Base-by-base conservation (phyloP, 2,113 vertebrate genomes). In the Picathartes gymnocephalus region DNA sequence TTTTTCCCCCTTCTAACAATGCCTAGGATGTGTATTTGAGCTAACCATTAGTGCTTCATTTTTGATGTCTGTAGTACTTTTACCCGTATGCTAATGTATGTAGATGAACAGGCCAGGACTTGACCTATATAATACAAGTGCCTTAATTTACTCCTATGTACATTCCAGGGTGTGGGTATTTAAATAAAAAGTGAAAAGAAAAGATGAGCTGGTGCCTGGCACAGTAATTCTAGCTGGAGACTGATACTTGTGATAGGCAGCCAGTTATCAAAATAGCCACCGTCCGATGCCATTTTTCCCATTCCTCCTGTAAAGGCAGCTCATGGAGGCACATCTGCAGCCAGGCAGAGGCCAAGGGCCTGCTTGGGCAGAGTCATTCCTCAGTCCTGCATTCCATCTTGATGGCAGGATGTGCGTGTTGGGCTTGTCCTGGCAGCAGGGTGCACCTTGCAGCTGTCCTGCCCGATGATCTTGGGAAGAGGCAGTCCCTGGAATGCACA, bases 21-120 rank as follows among this genome's bases (percentile, higher is more conserved):
- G 66, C 77, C 11, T 58, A 70, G 76, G 74, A 77, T 7, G 1
- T 39, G 9, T 69, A 16, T 77, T 85, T 76, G 57, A 86, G 35
- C 31, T 61, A 80, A 39, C 58, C 30, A 50, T 72, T 80, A 80
- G 51, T 58, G 25, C 22, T 64, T 82, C 6, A 33, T 77, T 96
- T 95, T 88, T 94, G 66, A 69, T 94, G 92, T 58, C 35, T 92
- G 15, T 70, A 66, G 35, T 80, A 51, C 51, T 87, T 91, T 47
- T 61, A 82, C 70, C 40, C 95, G 54, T 82, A 71, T 93, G 68
- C 39, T 94, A 80, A 92, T 70, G 3, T 86, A 86, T 83, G 66
- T 58, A 95, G 76, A 93, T 86, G 44, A 51, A 83, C 64, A 94
- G 92, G 86, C 71, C 76, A 85, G 64, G 68, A 92, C 82, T 93